Percentiles rank a stretch among this genome's conserved stretches.
phyloP scores from a whole-genome alignment of 2,113 vertebrate species.

The Nymphicus hollandicus region DNA sequence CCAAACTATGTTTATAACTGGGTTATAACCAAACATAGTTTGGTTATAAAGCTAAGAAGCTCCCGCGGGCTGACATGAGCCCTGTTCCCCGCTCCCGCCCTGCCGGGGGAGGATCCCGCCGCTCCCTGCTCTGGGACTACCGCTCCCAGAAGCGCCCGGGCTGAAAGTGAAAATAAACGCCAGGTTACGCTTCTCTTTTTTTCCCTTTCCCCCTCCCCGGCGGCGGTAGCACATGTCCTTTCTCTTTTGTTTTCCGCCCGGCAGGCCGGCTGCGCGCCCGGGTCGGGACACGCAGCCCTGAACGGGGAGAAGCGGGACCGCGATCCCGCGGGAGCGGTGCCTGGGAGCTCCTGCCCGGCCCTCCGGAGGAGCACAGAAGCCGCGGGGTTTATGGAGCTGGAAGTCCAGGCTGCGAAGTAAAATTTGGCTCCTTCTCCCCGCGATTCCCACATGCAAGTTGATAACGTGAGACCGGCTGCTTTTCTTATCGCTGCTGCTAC shows the following conservation, averaged over 20 bases:
- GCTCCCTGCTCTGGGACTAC: constrained; percentile 45
- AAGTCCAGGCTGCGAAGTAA: background rate
- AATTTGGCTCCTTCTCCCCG: background rate
- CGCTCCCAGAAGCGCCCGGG: constrained; percentile 58
- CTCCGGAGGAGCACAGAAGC: background rate
- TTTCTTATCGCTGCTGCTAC: background rate
- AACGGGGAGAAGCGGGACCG: background rate
- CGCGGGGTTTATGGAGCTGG: background rate
- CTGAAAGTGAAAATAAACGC: constrained; percentile 67
- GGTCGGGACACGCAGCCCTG: background rate
- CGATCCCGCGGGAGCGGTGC: background rate
- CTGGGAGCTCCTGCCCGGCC: background rate
- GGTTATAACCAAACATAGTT: background rate
- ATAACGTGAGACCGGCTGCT: background rate
- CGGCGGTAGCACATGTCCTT: constrained; percentile 38
- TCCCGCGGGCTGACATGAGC: background rate
- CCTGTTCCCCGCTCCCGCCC: background rate
- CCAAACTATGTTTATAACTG: background rate
- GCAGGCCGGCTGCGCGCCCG: background rate
- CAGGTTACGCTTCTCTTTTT: background rate
- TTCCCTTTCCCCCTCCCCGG: background rate
- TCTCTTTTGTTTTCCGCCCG: constrained; percentile 55
- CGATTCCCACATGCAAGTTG: constrained; percentile 31
- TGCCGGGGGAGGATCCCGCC: background rate
- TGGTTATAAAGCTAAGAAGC: background rate